A percentile compares a stretch with the other conserved stretches of the same genome.
These are phyloP conservation scores for Xestoiulus laeticollis DNA, from an alignment of 2,888 invertebrate species.

Conservation along the genomic window DNA sequence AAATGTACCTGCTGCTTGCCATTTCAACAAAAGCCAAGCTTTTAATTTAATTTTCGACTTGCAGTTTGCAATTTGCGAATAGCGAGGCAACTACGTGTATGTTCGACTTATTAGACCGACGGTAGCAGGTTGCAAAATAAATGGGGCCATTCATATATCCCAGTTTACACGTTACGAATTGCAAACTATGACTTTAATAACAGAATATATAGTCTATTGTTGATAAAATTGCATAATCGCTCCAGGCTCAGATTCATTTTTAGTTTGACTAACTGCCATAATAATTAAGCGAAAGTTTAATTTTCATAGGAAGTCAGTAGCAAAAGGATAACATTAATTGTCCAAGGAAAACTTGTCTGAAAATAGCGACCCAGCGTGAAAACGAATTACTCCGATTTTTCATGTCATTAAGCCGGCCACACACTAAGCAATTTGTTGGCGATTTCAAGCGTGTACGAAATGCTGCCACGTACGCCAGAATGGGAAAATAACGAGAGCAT, in stretches of 20 bases:
- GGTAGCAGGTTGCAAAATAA: slow-evolving; percentile 28
- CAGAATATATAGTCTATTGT: neutral
- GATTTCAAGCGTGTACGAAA: neutral
- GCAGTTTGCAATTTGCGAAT: slow-evolving; percentile 21
- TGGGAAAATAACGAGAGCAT: too few relatives aligned
- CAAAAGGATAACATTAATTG: neutral
- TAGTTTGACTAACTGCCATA: neutral
- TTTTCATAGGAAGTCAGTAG: neutral
- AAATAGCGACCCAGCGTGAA: neutral
- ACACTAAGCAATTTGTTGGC: neutral
- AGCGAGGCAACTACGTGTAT: neutral
- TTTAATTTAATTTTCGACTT: slow-evolving; percentile 14
- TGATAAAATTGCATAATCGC: neutral
- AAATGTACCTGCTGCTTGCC: neutral
- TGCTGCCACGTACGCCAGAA: neutral
- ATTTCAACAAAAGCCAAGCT: neutral
- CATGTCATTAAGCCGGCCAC: neutral
- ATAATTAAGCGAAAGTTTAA: neutral
- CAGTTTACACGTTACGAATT: neutral
- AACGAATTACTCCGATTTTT: neutral
- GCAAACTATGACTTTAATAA: slow-evolving; percentile 2
- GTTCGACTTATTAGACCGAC: neutral
- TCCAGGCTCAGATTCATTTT: neutral
- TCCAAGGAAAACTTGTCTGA: neutral
- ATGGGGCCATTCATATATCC: neutral